A percentile compares a stretch with the other conserved stretches of the same genome.
Evolutionary conservation across 2,113 vertebrate species (phyloP).

Genomic region (Pelecanoides urinatrix): DNA sequence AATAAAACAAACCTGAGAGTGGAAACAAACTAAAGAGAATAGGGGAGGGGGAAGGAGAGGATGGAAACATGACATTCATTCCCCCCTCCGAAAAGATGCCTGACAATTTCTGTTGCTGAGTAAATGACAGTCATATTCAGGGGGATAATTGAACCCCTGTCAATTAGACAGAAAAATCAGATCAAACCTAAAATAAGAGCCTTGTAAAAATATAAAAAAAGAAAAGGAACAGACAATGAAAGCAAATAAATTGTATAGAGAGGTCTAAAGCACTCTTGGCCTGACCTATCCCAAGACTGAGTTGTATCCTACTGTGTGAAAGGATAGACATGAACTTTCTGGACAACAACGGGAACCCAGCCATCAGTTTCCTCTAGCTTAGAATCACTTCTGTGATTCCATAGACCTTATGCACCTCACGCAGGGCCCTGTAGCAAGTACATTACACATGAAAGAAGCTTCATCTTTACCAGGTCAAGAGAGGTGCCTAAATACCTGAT

Average conservation of each 20-base stretch:
- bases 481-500: background rate
- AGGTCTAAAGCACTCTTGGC: background rate
- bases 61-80: background rate
- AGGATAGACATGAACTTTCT: background rate
- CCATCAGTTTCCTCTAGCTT: background rate
- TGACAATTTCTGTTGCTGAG: background rate
- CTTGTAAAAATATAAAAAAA: background rate
- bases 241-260: background rate
- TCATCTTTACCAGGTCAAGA: background rate
- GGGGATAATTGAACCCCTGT: constrained; percentile 38
- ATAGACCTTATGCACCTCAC: background rate
- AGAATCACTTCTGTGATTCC: too few species aligned
- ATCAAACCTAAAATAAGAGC: background rate
- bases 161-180: constrained; percentile 3
- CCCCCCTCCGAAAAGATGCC: background rate
- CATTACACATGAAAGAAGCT: background rate
- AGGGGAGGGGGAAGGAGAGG: background rate
- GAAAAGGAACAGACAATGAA: background rate
- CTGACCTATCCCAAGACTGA: too few species aligned
- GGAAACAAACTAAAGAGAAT: background rate
- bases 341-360: background rate
- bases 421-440: background rate
- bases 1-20: background rate
- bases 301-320: too few species aligned
- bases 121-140: background rate